phyloP scores from a whole-genome alignment of 2,888 invertebrate genomes.

The Ypsolopha sequella region DNA sequence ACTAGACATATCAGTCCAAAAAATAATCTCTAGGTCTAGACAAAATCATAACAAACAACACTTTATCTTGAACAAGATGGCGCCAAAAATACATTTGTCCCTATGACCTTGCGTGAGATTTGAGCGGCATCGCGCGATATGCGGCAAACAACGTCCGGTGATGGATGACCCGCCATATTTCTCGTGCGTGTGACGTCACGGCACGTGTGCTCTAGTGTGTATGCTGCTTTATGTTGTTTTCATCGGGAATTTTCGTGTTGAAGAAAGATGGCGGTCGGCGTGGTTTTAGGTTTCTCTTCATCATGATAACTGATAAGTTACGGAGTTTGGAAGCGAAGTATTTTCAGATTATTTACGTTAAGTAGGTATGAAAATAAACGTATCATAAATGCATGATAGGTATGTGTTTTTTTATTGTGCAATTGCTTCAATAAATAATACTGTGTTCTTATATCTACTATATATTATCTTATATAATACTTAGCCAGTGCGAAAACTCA shows the following conservation, averaged over 20 bases:
- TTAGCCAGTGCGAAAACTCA: no score
- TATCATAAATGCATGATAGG: no score
- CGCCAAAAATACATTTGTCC: slow-evolving; percentile 1
- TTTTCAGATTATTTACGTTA: no score
- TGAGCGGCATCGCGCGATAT: slow-evolving; percentile 2
- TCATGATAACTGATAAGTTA: neutral
- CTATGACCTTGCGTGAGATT: slow-evolving; percentile 8
- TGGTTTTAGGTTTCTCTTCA: neutral
- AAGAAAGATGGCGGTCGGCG: neutral
- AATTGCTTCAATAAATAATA: no score
- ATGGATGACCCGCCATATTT: slow-evolving; percentile 9
- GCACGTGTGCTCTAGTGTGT: neutral
- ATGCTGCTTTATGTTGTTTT: neutral
- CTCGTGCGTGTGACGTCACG: slow-evolving; percentile 7
- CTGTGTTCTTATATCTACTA: no score
- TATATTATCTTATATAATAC: no score
- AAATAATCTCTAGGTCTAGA: neutral
- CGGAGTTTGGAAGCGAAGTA: neutral
- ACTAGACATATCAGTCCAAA: no score
- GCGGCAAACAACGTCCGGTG: slow-evolving; percentile 4
- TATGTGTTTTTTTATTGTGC: no score
- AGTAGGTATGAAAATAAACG: no score
- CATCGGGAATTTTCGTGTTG: neutral
- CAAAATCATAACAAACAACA: no score
- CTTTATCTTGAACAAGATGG: neutral